These are phyloP conservation scores for Muntiacus muntjak DNA, from an alignment of 2,113 vertebrate genomes.

Conservation along the genomic window DNA sequence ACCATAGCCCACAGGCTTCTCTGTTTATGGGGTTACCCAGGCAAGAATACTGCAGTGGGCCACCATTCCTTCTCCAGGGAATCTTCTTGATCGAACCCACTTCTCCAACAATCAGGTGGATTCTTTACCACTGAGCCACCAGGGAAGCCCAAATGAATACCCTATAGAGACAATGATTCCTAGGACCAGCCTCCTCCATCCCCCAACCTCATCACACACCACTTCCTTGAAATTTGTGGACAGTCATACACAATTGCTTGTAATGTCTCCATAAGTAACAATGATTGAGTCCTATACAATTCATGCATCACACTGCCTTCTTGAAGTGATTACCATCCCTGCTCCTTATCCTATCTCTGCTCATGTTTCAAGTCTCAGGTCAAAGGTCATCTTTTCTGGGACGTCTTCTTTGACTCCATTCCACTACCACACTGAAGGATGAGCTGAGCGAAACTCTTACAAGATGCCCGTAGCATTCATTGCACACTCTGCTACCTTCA, in stretches of 20 bases:
- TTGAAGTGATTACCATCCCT: neutral
- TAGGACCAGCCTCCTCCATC: neutral
- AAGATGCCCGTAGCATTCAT: neutral
- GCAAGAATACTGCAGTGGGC: neutral
- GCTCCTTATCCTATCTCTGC: neutral
- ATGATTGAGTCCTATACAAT: neutral
- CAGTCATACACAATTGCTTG: neutral
- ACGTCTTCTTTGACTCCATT: neutral
- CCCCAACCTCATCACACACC: neutral
- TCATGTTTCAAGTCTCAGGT: neutral
- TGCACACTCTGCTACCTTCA: neutral
- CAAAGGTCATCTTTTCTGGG: neutral
- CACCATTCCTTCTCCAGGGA: neutral
- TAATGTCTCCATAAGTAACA: neutral
- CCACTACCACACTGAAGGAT: neutral
- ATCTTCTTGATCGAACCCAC: neutral
- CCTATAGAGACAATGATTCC: neutral
- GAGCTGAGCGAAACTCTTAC: neutral
- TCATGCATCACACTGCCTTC: neutral
- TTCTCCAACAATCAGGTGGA: neutral
- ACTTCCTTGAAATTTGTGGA: neutral
- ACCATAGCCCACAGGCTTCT: neutral
- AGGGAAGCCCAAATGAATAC: neutral
- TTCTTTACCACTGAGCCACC: neutral
- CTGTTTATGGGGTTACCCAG: neutral